Evolutionary conservation across 2,113 vertebrate species (phyloP).

Genomic region (Aspidoscelis tigris): DNA sequence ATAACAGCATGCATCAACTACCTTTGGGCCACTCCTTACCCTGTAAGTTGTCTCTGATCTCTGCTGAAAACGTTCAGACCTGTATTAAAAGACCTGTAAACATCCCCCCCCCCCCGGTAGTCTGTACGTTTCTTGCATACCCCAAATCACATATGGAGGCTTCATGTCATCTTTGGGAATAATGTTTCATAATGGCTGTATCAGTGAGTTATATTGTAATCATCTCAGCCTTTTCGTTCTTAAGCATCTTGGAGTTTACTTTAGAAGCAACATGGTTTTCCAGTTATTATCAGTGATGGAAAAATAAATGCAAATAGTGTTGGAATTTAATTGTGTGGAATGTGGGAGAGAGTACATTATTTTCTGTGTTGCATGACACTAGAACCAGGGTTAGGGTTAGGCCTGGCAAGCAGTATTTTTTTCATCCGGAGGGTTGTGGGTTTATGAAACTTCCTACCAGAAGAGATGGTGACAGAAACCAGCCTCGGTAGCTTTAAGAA

Average conservation of each 20-base stretch:
- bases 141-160: background rate
- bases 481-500: too few relatives aligned
- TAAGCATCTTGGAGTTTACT: background rate
- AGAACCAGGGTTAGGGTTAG: too few relatives aligned
- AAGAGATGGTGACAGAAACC: too few relatives aligned
- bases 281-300: background rate
- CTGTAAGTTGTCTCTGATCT: background rate
- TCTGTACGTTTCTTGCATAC: background rate
- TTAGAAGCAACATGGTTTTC: background rate
- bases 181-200: too few relatives aligned
- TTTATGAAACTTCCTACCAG: too few relatives aligned
- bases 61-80: background rate
- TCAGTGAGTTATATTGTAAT: background rate
- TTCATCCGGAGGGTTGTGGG: too few relatives aligned
- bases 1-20: background rate
- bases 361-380: too few relatives aligned
- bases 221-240: background rate
- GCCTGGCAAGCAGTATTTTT: too few relatives aligned
- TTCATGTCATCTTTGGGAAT: background rate
- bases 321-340: too few relatives aligned
- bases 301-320: background rate
- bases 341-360: too few relatives aligned
- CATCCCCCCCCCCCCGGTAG: background rate
- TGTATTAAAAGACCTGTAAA: too few relatives aligned
- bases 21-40: background rate